Evolutionary conservation across 37 sponge, comb jelly and placozoan species (phyloP).

Genomic region (Hexactinellida sp.): DNA sequence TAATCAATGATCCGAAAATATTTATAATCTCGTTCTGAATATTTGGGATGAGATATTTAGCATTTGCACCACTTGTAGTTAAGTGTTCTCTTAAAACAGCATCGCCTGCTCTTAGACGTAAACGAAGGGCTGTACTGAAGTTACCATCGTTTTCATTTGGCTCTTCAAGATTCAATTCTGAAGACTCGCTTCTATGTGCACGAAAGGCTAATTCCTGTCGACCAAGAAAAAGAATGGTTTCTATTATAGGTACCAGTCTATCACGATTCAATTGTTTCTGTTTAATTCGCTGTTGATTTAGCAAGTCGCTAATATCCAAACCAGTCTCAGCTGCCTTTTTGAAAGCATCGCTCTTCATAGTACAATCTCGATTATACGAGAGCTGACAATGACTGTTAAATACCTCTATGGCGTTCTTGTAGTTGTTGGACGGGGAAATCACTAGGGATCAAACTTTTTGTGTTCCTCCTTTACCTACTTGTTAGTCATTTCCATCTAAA

Average conservation of each 20-base stretch:
- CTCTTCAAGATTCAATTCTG: not conserved
- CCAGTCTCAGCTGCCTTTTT: not conserved
- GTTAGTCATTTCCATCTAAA: not conserved
- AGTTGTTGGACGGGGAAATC: not conserved
- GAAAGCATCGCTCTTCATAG: not conserved
- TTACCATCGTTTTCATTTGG: constrained; percentile 9
- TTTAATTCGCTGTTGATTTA: constrained; percentile 2
- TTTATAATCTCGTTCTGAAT: constrained; percentile 1
- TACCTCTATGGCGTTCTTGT: not conserved
- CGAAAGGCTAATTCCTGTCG: not conserved
- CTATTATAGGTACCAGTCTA: not conserved
- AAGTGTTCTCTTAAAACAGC: not conserved
- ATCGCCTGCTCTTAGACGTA: constrained; percentile 12
- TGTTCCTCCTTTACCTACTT: not conserved
- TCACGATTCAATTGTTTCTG: not conserved
- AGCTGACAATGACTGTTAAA: not conserved
- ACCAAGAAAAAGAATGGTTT: not conserved
- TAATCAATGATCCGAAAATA: not conserved
- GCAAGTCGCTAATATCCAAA: not conserved
- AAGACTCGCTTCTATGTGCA: not conserved
- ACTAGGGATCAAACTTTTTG: not conserved
- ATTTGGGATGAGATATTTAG: not conserved
- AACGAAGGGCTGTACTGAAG: not conserved
- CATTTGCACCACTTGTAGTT: not conserved
- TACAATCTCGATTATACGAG: not conserved